These are phyloP conservation scores for Pemphigus obesinymphae DNA, from an alignment of 1,140 invertebrate genomes.

Conservation along the genomic window DNA sequence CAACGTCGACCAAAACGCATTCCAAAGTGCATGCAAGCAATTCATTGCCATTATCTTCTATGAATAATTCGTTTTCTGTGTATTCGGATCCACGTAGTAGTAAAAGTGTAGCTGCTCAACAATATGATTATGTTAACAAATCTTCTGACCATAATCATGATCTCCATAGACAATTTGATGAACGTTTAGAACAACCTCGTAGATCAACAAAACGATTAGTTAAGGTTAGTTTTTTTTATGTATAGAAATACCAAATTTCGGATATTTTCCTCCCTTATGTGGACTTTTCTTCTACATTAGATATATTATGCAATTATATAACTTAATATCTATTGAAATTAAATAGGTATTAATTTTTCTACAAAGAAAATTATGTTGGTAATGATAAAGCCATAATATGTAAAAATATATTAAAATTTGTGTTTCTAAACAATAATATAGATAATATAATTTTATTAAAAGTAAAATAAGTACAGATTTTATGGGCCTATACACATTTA, in stretches of 20 bases:
- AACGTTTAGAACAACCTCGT: slow-evolving; percentile 30
- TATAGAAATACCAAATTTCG: not conserved
- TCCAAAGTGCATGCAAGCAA: slow-evolving; percentile 51
- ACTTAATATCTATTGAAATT: too few species aligned
- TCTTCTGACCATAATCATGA: slow-evolving; percentile 49
- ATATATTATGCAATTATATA: too few species aligned
- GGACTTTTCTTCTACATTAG: too few species aligned
- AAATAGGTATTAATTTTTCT: too few species aligned
- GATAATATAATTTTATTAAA: too few species aligned
- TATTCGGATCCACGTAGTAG: slow-evolving; percentile 21
- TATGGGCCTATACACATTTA: too few species aligned
- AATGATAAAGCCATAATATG: too few species aligned
- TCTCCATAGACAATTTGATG: slow-evolving; percentile 47
- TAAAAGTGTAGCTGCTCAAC: slow-evolving; percentile 39
- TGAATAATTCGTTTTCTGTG: slow-evolving; percentile 50
- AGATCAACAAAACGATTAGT: slow-evolving; percentile 37
- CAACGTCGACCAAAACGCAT: slow-evolving; percentile 43
- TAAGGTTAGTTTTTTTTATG: not conserved
- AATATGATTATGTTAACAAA: slow-evolving; percentile 37
- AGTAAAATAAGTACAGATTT: too few species aligned
- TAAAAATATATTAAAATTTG: too few species aligned
- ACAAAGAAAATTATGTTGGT: too few species aligned
- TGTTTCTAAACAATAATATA: too few species aligned
- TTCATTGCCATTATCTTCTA: slow-evolving; percentile 52
- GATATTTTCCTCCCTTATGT: too few species aligned